Evolutionary conservation across 2,797 vertebrate genomes (phyloP).

Genomic region (Sus cebifrons): DNA sequence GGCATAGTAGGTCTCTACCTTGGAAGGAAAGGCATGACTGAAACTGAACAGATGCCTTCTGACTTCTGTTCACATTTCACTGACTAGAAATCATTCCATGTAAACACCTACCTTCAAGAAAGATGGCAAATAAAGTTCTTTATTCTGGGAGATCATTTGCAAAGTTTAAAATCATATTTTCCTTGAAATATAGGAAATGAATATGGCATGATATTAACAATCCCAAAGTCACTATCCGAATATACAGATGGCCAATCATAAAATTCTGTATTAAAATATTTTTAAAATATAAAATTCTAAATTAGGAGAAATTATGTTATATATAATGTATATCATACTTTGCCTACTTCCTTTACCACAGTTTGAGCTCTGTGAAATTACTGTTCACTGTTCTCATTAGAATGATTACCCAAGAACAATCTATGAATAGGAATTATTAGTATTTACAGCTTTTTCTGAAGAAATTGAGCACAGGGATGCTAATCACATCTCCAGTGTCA

Average conservation of each 20-base stretch:
- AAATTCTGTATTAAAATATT: neutral
- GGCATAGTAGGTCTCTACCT: no score
- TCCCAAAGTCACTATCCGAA: neutral
- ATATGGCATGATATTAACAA: neutral
- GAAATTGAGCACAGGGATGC: neutral
- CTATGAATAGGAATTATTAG: neutral
- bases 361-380: neutral
- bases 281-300: neutral
- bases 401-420: neutral
- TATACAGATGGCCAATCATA: neutral
- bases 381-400: neutral
- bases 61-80: neutral
- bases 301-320: neutral
- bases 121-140: neutral
- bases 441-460: neutral
- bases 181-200: neutral
- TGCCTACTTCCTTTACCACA: neutral
- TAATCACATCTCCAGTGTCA: neutral
- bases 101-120: neutral
- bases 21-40: neutral
- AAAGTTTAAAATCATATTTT: slow-evolving; percentile 1
- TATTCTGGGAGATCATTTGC: neutral
- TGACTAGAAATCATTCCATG: neutral
- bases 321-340: neutral
- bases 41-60: neutral